phyloP scores from a whole-genome alignment of 2,797 vertebrate genomes.

The Anniella stebbinsi region DNA sequence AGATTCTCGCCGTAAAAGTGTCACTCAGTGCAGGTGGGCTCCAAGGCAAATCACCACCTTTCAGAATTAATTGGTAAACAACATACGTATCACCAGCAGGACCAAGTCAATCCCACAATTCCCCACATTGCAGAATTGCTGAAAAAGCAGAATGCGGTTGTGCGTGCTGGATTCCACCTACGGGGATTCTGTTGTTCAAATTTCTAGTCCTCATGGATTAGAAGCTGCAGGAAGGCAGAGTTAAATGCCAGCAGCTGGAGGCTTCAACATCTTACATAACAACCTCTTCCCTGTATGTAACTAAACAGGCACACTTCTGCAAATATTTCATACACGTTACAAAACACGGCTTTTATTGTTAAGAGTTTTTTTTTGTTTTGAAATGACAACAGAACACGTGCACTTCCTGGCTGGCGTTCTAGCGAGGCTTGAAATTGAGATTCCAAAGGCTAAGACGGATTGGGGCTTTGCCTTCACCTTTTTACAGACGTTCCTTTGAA shows the following conservation, averaged over 20 bases:
- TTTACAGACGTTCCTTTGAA: background rate
- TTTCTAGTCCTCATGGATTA: background rate
- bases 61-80: background rate
- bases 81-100: background rate
- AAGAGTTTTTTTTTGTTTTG: background rate
- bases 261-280: too few species aligned
- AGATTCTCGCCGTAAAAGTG: background rate
- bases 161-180: too few species aligned
- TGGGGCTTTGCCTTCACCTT: background rate
- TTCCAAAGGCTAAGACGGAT: background rate
- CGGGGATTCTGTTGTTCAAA: too few species aligned
- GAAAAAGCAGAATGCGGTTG: too few species aligned
- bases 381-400: background rate
- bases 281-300: background rate
- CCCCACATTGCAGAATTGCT: background rate
- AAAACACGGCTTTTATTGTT: background rate
- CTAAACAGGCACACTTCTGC: background rate
- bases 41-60: too few species aligned
- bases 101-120: too few species aligned
- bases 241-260: background rate
- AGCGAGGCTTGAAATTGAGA: background rate
- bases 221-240: background rate
- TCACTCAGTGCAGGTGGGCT: too few species aligned
- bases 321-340: background rate
- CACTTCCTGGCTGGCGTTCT: background rate